Evolutionary conservation across 2,113 vertebrate genomes (phyloP), one percentile per base, ranked within the genome.

Genomic region (Eupsittula cactorum): DNA sequence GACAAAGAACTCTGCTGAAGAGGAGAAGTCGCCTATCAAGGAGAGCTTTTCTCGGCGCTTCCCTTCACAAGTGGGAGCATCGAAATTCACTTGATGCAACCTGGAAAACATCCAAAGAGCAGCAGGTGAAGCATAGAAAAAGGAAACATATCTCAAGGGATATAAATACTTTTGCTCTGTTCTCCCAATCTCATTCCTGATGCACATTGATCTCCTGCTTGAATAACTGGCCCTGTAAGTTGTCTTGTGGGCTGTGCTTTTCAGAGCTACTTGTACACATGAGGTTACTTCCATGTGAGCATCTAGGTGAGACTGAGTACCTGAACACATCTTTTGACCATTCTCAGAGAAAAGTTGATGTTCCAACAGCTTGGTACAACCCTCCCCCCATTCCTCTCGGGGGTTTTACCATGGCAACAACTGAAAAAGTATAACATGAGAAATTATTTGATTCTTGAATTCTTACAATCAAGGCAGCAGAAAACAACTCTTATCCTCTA

Each of bases 1-100:
- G 97, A 99, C 99, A 1, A 99, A 99, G 98, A 99, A 99, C 96
- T 99, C 99, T 0, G 99, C 99, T 0, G 99, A 99, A n/a, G 99
- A 99, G 3, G 99, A 99, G 96, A 98, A 99, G 97, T 99, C 99
- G 10, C 99, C 99, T 41, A 97, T 97, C 96, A 99, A 98, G 64
- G 98, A 98, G 37, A 99, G 98, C 3, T 95, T 98, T 96, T 99
- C 99, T 86, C 95, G 98, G 47, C 90, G 98, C 92, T 98, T 99
- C 53, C 98, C 98, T 95, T 99, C 99, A 35, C 99, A 99, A 76
- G 97, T 97, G 21, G 99, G 99, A 20, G 97, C 99, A 92, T 99
- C 99, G 31, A 99, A 99, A 55, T 98, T 98, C 95, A 99, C 99
- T 98, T 99, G 98, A 96, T 99, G 97, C 98, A 99, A 98, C 98